Percentiles rank a stretch among this genome's conserved stretches.
Conservation (phyloP, 2,797 vertebrate species). For the Sphenodon punctatus region DNA sequence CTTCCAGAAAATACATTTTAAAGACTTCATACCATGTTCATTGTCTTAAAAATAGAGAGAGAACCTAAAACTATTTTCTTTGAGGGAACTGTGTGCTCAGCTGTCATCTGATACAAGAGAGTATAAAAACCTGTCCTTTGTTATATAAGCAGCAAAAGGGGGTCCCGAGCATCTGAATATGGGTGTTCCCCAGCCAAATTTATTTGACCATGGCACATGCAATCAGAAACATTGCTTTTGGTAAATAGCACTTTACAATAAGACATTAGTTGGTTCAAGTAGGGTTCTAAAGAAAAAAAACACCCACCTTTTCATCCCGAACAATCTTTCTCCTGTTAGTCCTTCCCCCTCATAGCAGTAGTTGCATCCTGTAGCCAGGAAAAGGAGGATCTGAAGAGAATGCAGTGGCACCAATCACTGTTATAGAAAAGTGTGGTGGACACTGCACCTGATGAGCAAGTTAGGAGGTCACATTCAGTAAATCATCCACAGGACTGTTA, state of each 20-base stretch:
- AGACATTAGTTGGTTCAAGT: not conserved
- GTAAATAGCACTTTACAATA: constrained; percentile 4
- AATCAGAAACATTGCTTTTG: constrained; percentile 7
- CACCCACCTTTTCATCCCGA: not conserved
- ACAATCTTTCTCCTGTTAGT: constrained; percentile 1
- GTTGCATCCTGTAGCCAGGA: not conserved
- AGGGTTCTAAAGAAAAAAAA: not conserved
- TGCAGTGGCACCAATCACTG: constrained; percentile 57
- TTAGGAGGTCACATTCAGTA: not conserved
- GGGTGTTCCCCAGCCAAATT: not conserved
- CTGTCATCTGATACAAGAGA: not conserved
- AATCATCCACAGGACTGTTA: not conserved
- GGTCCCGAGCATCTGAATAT: not conserved
- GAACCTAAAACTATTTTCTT: not conserved
- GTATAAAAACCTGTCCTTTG: not conserved
- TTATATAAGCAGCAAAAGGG: not conserved
- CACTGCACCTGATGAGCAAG: constrained; percentile 3
- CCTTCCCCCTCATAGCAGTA: not conserved
- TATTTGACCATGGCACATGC: not conserved
- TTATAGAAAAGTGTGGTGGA: constrained; percentile 25
- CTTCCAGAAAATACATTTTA: not conserved
- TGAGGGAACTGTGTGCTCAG: not conserved
- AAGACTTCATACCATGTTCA: not conserved
- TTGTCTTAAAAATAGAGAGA: not conserved
- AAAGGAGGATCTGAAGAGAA: constrained; percentile 29